A percentile compares a stretch with the other conserved stretches of the same genome.
Evolutionary conservation across 2,797 vertebrate species (phyloP).

Genomic region (Scolopax bukidnonensis): DNA sequence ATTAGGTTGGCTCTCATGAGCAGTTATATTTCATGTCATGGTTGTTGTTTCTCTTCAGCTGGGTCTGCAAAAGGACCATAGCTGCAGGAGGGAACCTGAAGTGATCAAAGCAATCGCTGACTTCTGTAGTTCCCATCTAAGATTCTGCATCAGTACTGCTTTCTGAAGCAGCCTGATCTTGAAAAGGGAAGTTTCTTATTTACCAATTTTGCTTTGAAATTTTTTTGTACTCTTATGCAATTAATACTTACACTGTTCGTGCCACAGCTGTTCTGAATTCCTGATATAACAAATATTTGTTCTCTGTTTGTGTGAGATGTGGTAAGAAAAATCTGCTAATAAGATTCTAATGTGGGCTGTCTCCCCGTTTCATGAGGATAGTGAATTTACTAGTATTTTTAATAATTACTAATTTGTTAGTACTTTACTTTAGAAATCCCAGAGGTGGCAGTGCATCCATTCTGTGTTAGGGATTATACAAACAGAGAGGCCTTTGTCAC

Average conservation of each 20-base stretch:
- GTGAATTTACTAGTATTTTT: not conserved
- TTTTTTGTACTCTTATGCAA: not conserved
- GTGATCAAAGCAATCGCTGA: not conserved
- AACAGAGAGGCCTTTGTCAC: accelerated
- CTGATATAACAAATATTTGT: not conserved
- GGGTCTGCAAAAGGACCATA: not conserved
- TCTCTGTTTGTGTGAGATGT: not conserved
- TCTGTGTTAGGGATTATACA: not conserved
- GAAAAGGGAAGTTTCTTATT: not conserved
- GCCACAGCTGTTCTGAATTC: not conserved
- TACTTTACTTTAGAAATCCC: not conserved
- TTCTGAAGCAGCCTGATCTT: not conserved
- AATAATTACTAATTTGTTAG: not conserved
- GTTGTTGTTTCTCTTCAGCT: not conserved
- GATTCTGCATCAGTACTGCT: not conserved
- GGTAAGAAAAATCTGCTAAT: not conserved
- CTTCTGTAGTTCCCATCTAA: not conserved
- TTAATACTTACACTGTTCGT: not conserved
- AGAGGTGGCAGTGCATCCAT: accelerated
- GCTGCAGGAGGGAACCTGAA: not conserved
- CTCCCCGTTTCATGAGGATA: not conserved
- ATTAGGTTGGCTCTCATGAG: not conserved
- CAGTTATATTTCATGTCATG: not conserved
- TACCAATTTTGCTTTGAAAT: not conserved
- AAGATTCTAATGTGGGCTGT: accelerated